Evolutionary conservation across 2,113 vertebrate species (phyloP).

Genomic region (Kryptolebias marmoratus): DNA sequence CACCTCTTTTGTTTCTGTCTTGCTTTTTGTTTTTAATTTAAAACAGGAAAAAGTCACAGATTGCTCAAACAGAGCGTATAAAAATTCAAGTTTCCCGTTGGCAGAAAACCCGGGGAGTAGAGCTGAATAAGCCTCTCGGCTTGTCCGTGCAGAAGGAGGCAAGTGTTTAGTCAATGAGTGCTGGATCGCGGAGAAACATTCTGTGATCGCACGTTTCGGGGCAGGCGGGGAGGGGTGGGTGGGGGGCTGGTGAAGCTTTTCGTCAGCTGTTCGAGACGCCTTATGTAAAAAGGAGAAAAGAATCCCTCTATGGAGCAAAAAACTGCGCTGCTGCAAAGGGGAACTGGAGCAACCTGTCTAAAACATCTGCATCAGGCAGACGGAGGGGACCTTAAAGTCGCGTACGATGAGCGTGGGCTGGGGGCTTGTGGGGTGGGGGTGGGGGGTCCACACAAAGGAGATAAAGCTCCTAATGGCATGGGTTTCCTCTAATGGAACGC

Average conservation of each 20-base stretch:
- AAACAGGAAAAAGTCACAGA: too few relatives aligned
- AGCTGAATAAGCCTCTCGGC: too few relatives aligned
- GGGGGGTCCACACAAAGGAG: conserved; percentile 60
- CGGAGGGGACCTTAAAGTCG: conserved; percentile 6
- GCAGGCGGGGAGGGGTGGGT: too few relatives aligned
- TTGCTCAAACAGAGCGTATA: too few relatives aligned
- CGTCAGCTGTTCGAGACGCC: conserved; percentile 46
- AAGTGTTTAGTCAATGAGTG: conserved; percentile 43
- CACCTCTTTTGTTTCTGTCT: not conserved
- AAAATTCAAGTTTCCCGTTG: too few relatives aligned
- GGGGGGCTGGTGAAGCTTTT: conserved; percentile 1
- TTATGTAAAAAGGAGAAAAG: not conserved
- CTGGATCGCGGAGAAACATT: not conserved
- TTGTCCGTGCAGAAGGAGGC: conserved; percentile 34
- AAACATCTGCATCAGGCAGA: conserved; percentile 50
- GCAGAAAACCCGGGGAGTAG: too few relatives aligned
- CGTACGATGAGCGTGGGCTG: conserved; percentile 23
- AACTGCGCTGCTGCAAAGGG: conserved; percentile 16
- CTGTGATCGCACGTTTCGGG: conserved; percentile 14
- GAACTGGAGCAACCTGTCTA: not conserved
- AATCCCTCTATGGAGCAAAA: not conserved
- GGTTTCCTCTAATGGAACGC: conserved; percentile 68
- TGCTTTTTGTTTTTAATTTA: too few relatives aligned
- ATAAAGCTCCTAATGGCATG: conserved; percentile 71
- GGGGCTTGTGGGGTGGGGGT: conserved; percentile 6